These are phyloP conservation scores for Athalia rosae DNA, from an alignment of 2,888 invertebrate genomes.

Conservation along the genomic window DNA sequence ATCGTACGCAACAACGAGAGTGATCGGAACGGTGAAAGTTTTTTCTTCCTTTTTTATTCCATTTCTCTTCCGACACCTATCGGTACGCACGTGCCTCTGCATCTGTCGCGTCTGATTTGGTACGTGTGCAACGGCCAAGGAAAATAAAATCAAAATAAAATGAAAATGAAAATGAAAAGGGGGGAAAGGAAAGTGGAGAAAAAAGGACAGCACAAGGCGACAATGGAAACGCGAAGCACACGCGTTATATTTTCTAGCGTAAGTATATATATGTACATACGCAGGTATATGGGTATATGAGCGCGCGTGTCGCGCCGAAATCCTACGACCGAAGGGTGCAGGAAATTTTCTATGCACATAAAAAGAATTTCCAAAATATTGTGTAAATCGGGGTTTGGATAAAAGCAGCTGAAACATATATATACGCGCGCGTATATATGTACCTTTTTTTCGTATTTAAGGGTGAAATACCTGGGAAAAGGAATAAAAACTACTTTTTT, in stretches of 20 bases:
- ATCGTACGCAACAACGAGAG: no score
- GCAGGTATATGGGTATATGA: no score
- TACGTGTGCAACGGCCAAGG: neutral
- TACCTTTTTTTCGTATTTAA: no score
- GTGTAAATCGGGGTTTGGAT: constrained; percentile 69
- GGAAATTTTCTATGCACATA: constrained; percentile 62
- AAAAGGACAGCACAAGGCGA: no score
- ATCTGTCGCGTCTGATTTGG: constrained; percentile 30
- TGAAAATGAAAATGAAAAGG: no score
- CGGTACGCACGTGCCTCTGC: constrained; percentile 16
- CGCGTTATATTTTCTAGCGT: no score
- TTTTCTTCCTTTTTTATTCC: neutral
- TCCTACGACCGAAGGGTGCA: constrained; percentile 51
- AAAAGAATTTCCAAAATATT: constrained; percentile 74
- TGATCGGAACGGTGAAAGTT: neutral
- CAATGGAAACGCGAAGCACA: no score
- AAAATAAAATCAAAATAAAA: no score
- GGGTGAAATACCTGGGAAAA: constrained; percentile 67
- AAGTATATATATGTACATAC: no score
- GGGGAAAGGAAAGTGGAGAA: no score
- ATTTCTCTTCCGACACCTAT: neutral
- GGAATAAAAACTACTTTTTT: neutral
- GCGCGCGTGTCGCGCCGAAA: no score
- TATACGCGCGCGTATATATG: neutral
- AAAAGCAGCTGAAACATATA: neutral